phyloP scores from a whole-genome alignment of 2,888 invertebrate species.

The Tillus elongatus region DNA sequence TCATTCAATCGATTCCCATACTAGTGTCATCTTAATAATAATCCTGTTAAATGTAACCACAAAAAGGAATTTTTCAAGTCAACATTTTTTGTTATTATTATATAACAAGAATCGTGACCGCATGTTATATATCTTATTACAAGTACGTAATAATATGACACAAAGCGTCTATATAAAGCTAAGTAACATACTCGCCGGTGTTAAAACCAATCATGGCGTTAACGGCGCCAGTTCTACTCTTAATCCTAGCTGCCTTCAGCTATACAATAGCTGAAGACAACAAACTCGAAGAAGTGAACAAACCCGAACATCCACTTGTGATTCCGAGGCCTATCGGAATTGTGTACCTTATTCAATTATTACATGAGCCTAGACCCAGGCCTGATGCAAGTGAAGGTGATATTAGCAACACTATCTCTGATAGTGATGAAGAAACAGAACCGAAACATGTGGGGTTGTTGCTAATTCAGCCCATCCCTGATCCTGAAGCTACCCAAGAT shows the following conservation, averaged over 20 bases:
- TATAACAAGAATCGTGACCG: slow-evolving; percentile 3
- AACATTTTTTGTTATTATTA: background rate
- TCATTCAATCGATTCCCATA: background rate
- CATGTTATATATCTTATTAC: background rate
- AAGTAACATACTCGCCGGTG: background rate
- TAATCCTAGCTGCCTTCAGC: slow-evolving; percentile 12
- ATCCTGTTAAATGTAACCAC: slow-evolving; percentile 1
- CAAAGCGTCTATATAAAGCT: slow-evolving; percentile 9
- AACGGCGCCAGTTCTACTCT: slow-evolving; percentile 15
- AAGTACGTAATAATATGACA: background rate
- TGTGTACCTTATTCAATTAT: slow-evolving; percentile 28
- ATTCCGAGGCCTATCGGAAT: slow-evolving; percentile 22
- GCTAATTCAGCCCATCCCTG: slow-evolving; percentile 26
- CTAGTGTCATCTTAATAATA: background rate
- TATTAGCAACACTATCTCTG: slow-evolving; percentile 22
- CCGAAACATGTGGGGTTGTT: slow-evolving; percentile 18
- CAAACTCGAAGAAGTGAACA: slow-evolving; percentile 5
- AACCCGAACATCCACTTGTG: slow-evolving; percentile 9
- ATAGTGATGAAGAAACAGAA: slow-evolving; percentile 14
- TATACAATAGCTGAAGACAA: slow-evolving; percentile 3
- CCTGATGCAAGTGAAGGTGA: slow-evolving; percentile 14
- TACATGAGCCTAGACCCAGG: slow-evolving; percentile 12
- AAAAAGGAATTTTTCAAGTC: background rate
- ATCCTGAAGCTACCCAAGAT: slow-evolving; percentile 30
- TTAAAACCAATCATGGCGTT: slow-evolving; percentile 21